Base-by-base conservation (phyloP, 1,140 invertebrate species). In the Trichonephila clavata region DNA sequence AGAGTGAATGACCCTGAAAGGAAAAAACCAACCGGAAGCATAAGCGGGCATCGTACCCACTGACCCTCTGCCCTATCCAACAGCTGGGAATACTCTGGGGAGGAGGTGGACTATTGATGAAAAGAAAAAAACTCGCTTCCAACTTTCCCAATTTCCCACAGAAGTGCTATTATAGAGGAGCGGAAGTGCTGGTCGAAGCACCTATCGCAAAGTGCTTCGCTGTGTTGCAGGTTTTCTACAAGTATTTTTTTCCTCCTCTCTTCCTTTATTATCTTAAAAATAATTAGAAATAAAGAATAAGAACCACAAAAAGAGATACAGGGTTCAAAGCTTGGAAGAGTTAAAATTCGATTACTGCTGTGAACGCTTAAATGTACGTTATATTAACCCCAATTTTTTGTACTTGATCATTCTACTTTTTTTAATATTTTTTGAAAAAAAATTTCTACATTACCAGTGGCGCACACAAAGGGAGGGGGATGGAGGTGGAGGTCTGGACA, bases 121-220 rank as follows among this genome's bases (percentile, higher is more conserved):
- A 65, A 88, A 88, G 61, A 88, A 88, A 88, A 32, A 43, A 88
- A 65, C 86, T 88, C 27, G 24, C 59, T 61, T 63, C n/a, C 59
- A 86, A 39, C 86, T 88, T 88, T 57, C 86, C 86, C 59, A 86
- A 86, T 57, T 88, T 88, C 86, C 86, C 86, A 88, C 86, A 88
- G 60, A 88, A 87, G 32, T 32, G 60, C 86, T 88, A 63, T 88
- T 68, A 24, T 88, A 43, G 13, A 32, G 20, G 39, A 68, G 43
- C 86, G 86, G 86, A 88, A 68, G 86, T 60, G 39, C 32, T 68
- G 63, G 61, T 88, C 21, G 86, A 60, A 88, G 86, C 39, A 88
- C 86, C 86, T 88, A 21, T 60, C 20, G 60, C 60, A 32, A 88
- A 65, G 60, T 68, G 86, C 39, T 59, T 24, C 39, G n/a, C 16